Evolutionary conservation across 2,113 vertebrate genomes (phyloP), one percentile per base, ranked within the genome.

Genomic region (Hippocampus barbouri): DNA sequence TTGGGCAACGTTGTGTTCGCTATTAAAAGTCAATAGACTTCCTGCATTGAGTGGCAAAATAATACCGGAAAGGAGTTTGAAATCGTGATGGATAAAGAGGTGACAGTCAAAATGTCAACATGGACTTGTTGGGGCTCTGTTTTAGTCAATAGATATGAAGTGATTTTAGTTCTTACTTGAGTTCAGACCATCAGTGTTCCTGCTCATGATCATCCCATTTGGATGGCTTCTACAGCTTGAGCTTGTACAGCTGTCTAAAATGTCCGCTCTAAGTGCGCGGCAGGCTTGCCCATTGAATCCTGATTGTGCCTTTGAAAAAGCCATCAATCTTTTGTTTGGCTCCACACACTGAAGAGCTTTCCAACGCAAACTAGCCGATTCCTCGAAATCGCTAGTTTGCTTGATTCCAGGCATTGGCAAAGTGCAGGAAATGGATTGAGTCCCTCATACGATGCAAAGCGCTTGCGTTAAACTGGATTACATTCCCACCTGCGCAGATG

Each of bases 271-370:
- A 74, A 59, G 40, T 76, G 49, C 47, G 76, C 73, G 69, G 65
- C 79, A 71, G 60, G 51, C 43, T 66, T 74, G 71, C 25, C 68
- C 54, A 8, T 9, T 15, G 56, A 69, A 47, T 77, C 67, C 43
- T 21, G 45, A 67, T 78, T 71, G 45, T 69, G 57, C 66, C 71
- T 78, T 73, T 75, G 45, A 80, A 72, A 70, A 63, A 72, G 56
- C 68, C 77, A 70, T 67, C 77, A 80, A 78, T 85, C 78, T 78
- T 85, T 56, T 63, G 53, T 69, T 79, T 83, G 77, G 78, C 72
- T 73, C 53, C 0, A 11, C 40, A 56, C 79, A 62, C 41, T 16
- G 21, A 65, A 81, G 59, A 53, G 66, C 78, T 79, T 85, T 77
- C 43, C 61, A 75, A 72, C 68, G 70, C 80, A 86, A 80, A 74